A percentile compares a stretch with the other conserved stretches of the same genome.
Evolutionary conservation across 2,888 invertebrate species (phyloP).

Genomic region (Pterostichus madidus): DNA sequence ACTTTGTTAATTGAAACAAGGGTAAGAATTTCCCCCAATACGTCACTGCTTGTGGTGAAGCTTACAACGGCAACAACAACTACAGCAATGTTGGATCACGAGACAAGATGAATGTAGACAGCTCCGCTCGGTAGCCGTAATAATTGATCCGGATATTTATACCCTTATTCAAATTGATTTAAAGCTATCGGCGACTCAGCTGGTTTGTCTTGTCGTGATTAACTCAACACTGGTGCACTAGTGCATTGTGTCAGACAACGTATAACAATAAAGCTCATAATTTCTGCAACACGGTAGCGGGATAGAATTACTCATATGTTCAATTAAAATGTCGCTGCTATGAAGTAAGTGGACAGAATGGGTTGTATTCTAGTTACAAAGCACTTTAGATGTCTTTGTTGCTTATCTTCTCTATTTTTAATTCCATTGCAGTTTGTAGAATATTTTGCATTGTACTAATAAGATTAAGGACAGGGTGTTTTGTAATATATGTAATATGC

Average conservation of each 20-base stretch:
- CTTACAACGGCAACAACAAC: conserved; percentile 12
- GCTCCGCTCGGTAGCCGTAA: conserved; percentile 6
- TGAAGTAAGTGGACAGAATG: background rate
- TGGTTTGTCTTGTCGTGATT: conserved; percentile 33
- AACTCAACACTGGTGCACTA: conserved; percentile 31
- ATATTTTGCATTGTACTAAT: too few relatives aligned
- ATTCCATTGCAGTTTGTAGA: too few relatives aligned
- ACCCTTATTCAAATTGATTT: conserved; percentile 61
- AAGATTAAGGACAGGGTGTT: too few relatives aligned
- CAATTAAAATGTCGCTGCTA: conserved; percentile 52
- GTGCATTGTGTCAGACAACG: conserved; percentile 25
- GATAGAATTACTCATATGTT: conserved; percentile 50
- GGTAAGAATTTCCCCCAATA: background rate
- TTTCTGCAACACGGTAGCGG: conserved; percentile 8
- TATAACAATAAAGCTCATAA: conserved; percentile 40
- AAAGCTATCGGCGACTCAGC: conserved; percentile 26
- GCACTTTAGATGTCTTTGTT: conserved; percentile 27
- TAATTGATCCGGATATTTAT: conserved; percentile 62
- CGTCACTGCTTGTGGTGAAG: background rate
- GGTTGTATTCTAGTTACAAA: conserved; percentile 15
- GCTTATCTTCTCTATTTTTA: background rate
- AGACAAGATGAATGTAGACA: background rate
- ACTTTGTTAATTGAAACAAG: too few relatives aligned
- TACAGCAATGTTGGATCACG: background rate
- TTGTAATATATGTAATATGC: too few relatives aligned